These are phyloP conservation scores for Enteromius radiatus DNA, from an alignment of 2,797 vertebrate genomes.

Conservation along the genomic window DNA sequence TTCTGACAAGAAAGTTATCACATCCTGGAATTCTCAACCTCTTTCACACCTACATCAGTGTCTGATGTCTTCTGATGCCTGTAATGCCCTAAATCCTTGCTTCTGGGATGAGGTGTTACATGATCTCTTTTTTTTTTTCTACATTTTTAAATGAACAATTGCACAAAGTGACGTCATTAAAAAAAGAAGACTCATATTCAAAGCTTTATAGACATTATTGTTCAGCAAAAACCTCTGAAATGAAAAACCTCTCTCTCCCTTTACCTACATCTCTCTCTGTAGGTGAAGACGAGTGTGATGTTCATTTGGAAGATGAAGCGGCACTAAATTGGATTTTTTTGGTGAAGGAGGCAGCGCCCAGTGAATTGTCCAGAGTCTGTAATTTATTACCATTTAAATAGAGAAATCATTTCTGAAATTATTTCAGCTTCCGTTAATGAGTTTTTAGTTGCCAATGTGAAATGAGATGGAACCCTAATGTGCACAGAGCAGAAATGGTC, in stretches of 20 bases:
- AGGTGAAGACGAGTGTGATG: conserved; percentile 70
- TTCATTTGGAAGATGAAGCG: conserved; percentile 77
- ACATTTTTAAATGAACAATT: conserved; percentile 4
- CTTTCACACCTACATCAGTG: conserved; percentile 5
- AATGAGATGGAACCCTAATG: conserved; percentile 76
- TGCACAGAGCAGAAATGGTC: conserved; percentile 65
- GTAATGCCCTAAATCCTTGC: conserved; percentile 3
- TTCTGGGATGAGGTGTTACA: neutral
- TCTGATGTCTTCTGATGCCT: conserved; percentile 25
- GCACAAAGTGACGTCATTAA: conserved; percentile 17
- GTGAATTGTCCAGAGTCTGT: conserved; percentile 70
- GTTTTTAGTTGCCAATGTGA: conserved; percentile 74
- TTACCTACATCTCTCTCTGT: conserved; percentile 65
- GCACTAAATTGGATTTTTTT: conserved; percentile 80
- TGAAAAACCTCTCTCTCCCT: conserved; percentile 53
- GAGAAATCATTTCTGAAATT: conserved; percentile 79
- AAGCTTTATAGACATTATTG: conserved; percentile 9
- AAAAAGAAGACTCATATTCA: neutral
- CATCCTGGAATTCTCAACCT: conserved; percentile 12
- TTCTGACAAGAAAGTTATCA: conserved; percentile 10
- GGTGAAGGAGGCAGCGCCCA: conserved; percentile 72
- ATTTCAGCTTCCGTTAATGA: conserved; percentile 74
- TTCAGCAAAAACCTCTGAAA: conserved; percentile 22
- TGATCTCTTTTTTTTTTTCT: conserved; percentile 11
- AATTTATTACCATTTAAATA: conserved; percentile 82